A percentile compares a stretch with the other conserved stretches of the same genome.
Evolutionary conservation across 2,113 vertebrate species (phyloP).

Genomic region (Piaya cayana): DNA sequence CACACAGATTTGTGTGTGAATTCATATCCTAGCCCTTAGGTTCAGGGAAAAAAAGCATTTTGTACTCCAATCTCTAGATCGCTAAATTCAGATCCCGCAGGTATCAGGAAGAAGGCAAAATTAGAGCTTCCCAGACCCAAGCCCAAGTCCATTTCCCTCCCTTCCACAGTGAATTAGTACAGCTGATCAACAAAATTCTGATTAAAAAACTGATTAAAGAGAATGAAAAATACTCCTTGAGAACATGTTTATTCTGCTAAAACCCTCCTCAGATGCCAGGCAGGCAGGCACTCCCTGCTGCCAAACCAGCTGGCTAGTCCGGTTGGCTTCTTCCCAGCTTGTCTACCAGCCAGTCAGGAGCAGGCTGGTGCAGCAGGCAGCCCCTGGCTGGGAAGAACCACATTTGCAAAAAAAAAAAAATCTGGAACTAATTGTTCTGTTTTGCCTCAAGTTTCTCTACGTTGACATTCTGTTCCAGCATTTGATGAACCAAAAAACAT

Average conservation of each 20-base stretch:
- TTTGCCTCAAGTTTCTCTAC: not conserved
- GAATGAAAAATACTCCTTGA: not conserved
- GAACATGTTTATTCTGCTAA: not conserved
- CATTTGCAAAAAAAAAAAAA: not conserved
- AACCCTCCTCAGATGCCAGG: not conserved
- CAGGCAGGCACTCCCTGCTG: not conserved
- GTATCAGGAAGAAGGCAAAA: not conserved
- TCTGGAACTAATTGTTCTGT: not conserved
- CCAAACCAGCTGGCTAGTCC: not conserved
- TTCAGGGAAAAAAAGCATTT: not conserved
- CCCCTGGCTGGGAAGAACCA: fast-evolving
- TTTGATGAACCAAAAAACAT: not conserved
- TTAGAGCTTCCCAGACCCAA: not conserved
- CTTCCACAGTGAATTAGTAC: not conserved
- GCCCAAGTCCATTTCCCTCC: fast-evolving
- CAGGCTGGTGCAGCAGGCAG: not conserved
- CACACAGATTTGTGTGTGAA: not conserved
- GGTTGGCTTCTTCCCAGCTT: not conserved
- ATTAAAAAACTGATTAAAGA: constrained; percentile 1
- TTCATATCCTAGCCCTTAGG: not conserved
- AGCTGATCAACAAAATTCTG: not conserved
- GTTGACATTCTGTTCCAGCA: not conserved
- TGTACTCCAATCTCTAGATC: not conserved
- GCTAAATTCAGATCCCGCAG: not conserved
- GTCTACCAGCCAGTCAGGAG: not conserved